These are phyloP conservation scores for Xyrauchen texanus DNA, from an alignment of 2,113 vertebrate genomes.

Conservation along the genomic window DNA sequence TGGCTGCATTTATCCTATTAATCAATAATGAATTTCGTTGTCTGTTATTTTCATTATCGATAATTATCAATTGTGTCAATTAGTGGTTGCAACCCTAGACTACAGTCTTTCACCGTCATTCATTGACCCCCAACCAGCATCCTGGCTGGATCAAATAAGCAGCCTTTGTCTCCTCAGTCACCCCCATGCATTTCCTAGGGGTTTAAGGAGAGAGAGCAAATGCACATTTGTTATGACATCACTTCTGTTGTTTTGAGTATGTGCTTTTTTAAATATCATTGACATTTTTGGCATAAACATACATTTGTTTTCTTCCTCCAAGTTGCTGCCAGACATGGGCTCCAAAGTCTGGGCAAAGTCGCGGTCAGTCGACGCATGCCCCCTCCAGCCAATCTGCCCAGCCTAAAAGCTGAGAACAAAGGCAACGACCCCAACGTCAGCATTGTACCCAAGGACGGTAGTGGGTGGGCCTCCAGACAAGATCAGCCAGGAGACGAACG, in stretches of 20 bases:
- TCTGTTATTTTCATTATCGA: too few relatives aligned
- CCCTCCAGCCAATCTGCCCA: constrained; percentile 95
- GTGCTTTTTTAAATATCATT: neutral
- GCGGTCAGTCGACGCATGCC: constrained; percentile 96
- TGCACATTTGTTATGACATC: neutral
- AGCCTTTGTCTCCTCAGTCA: constrained; percentile 40
- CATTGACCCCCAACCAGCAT: constrained; percentile 13
- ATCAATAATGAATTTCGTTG: too few relatives aligned
- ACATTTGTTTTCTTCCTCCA: neutral
- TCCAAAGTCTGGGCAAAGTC: constrained; percentile 99
- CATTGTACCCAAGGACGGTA: constrained; percentile 96
- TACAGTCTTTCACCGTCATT: too few relatives aligned
- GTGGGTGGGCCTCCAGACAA: constrained; percentile 93
- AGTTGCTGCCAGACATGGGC: constrained; percentile 98
- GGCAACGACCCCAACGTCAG: constrained; percentile 99
- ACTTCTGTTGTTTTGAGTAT: neutral
- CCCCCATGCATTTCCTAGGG: constrained; percentile 22
- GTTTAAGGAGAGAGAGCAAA: neutral
- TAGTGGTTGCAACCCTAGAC: too few relatives aligned
- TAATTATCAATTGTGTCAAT: too few relatives aligned
- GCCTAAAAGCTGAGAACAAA: constrained; percentile 98
- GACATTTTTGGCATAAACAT: neutral
- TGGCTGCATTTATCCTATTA: too few relatives aligned
- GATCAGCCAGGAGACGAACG: constrained; percentile 92
- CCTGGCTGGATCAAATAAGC: constrained; percentile 30